A percentile compares a stretch with the other conserved stretches of the same genome.
Conservation (phyloP, 1,140 invertebrate genomes). For the Drosophila punjabiensis region DNA sequence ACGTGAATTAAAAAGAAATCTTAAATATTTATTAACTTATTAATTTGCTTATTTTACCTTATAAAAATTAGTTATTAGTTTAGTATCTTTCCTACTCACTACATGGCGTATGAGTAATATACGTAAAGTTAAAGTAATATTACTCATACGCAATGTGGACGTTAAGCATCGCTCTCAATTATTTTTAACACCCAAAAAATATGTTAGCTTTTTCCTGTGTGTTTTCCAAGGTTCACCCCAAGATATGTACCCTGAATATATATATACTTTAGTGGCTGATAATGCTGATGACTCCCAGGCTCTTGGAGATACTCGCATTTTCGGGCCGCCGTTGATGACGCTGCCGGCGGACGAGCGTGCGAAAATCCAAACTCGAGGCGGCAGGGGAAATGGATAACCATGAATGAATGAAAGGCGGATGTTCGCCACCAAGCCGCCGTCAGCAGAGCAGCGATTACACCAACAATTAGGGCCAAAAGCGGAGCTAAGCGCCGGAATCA, state of each 20-base stretch:
- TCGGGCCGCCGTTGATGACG: conserved; percentile 40
- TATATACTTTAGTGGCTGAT: conserved; percentile 48
- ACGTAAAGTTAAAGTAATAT: not conserved
- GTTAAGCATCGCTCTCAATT: not conserved
- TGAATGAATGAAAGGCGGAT: conserved; percentile 78
- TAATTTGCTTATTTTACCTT: no score
- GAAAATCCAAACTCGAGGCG: conserved; percentile 45
- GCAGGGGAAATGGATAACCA: conserved; percentile 58
- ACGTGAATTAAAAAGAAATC: no score
- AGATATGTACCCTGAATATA: conserved; percentile 28
- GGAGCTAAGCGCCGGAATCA: conserved; percentile 36
- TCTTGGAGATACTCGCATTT: conserved; percentile 31
- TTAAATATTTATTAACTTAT: no score
- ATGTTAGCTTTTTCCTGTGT: not conserved
- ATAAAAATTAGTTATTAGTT: no score
- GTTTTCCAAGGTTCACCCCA: conserved; percentile 12
- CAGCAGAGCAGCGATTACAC: conserved; percentile 68
- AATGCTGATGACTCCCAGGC: conserved; percentile 72
- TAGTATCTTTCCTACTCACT: no score
- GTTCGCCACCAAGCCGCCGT: conserved; percentile 58
- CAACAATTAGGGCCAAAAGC: conserved; percentile 67
- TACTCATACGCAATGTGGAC: conserved; percentile 7
- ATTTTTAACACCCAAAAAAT: not conserved
- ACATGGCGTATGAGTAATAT: not conserved
- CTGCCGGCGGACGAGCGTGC: conserved; percentile 12